A percentile compares a stretch with the other conserved stretches of the same genome.
Evolutionary conservation across 1,140 invertebrate species (phyloP).

Genomic region (Aphaenogaster floridana): DNA sequence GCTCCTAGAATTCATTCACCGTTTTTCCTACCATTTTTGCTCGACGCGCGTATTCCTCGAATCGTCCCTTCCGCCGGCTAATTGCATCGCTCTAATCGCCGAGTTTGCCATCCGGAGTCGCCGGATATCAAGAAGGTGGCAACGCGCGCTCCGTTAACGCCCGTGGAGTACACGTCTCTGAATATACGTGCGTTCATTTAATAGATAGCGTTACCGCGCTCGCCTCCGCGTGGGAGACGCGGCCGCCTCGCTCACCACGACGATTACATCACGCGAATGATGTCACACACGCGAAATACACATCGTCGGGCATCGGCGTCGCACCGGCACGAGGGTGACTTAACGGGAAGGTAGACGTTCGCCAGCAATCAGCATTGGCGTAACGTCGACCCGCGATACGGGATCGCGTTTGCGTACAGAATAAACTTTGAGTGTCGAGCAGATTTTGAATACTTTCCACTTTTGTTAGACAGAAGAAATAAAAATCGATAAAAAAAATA

Average conservation of each 20-base stretch:
- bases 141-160: slow-evolving; percentile 17
- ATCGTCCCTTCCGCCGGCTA: background rate
- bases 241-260: slow-evolving; percentile 43
- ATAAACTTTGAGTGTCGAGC: background rate
- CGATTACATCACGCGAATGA: slow-evolving; percentile 80
- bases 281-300: slow-evolving; percentile 77
- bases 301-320: slow-evolving; percentile 48
- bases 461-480: background rate
- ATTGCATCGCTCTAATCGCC: slow-evolving; percentile 18
- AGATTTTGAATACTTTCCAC: background rate
- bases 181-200: slow-evolving; percentile 56
- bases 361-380: slow-evolving; percentile 4
- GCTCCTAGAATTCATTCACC: background rate
- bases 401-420: too few relatives aligned
- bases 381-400: background rate
- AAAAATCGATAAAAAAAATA: background rate
- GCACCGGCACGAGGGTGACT: slow-evolving; percentile 3
- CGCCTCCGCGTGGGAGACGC: slow-evolving; percentile 55
- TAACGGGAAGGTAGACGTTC: slow-evolving; percentile 41
- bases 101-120: slow-evolving; percentile 1
- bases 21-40: background rate
- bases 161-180: background rate
- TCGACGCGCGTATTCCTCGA: background rate
- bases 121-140: slow-evolving; percentile 15
- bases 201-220: slow-evolving; percentile 49